phyloP scores from a whole-genome alignment of 1,140 invertebrate species.

The Trichogramma pretiosum region DNA sequence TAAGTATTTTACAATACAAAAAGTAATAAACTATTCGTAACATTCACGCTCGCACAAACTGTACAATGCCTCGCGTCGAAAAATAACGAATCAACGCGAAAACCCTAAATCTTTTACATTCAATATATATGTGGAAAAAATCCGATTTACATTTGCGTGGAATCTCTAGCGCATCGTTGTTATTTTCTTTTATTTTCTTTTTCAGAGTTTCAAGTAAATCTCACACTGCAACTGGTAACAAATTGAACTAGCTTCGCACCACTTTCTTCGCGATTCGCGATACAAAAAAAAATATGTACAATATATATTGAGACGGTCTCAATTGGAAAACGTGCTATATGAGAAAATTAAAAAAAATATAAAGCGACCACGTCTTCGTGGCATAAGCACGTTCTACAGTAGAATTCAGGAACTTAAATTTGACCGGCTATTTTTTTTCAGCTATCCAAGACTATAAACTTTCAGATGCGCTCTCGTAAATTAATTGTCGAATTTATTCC shows the following conservation, averaged over 20 bases:
- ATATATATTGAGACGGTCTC: conserved; percentile 26
- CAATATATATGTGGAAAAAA: too few relatives aligned
- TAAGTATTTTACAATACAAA: too few relatives aligned
- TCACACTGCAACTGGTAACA: conserved; percentile 35
- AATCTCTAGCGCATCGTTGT: conserved; percentile 15
- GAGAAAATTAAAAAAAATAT: too few relatives aligned
- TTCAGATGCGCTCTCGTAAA: not conserved
- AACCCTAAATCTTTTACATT: too few relatives aligned
- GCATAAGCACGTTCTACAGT: conserved; percentile 18
- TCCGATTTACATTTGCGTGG: too few relatives aligned
- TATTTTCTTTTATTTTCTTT: too few relatives aligned
- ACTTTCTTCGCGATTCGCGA: conserved; percentile 27
- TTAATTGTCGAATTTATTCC: conserved; percentile 16
- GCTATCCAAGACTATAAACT: conserved; percentile 14
- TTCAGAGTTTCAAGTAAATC: conserved; percentile 18
- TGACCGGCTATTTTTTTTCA: conserved; percentile 23
- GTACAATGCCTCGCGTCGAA: conserved; percentile 20
- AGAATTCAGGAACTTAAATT: conserved; percentile 31
- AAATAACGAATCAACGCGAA: too few relatives aligned
- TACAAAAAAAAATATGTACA: conserved; percentile 32
- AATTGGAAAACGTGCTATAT: conserved; percentile 25
- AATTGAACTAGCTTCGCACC: conserved; percentile 39
- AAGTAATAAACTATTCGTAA: conserved; percentile 29
- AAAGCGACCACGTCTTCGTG: conserved; percentile 22
- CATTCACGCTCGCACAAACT: conserved; percentile 31